Conservation (phyloP, 1,140 invertebrate species). For the Calosoma granatense region DNA sequence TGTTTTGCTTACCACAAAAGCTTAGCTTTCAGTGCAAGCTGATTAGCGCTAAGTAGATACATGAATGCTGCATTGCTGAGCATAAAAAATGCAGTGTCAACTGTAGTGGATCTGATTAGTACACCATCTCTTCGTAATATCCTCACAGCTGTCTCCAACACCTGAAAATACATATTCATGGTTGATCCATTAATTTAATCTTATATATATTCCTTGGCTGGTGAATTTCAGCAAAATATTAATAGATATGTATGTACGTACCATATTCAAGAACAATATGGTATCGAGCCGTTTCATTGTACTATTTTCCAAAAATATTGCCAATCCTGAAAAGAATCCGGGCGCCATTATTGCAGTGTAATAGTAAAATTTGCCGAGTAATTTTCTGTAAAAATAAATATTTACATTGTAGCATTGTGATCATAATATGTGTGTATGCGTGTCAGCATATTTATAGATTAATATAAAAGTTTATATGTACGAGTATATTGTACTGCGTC, state of each 20-base stretch:
- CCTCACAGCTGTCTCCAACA: too few species aligned
- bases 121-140: not conserved
- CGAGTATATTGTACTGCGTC: too few species aligned
- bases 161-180: too few species aligned
- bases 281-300: not conserved
- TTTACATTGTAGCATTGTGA: not conserved
- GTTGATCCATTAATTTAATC: too few species aligned
- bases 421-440: too few species aligned
- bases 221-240: too few species aligned
- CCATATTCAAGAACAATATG: not conserved
- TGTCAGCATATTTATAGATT: too few species aligned
- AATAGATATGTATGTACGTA: not conserved
- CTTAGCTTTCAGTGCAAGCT: not conserved
- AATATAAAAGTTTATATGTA: too few species aligned
- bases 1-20: not conserved
- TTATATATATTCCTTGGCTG: too few species aligned
- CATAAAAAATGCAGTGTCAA: not conserved
- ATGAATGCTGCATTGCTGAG: not conserved
- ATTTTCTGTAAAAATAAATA: not conserved
- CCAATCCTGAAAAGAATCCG: not conserved
- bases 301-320: not conserved
- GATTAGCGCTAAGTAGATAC: not conserved
- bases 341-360: not conserved
- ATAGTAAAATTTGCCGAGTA: not conserved
- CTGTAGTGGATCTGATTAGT: not conserved